Base-by-base conservation (phyloP, 1,140 invertebrate genomes). In the Latrodectus geometricus region DNA sequence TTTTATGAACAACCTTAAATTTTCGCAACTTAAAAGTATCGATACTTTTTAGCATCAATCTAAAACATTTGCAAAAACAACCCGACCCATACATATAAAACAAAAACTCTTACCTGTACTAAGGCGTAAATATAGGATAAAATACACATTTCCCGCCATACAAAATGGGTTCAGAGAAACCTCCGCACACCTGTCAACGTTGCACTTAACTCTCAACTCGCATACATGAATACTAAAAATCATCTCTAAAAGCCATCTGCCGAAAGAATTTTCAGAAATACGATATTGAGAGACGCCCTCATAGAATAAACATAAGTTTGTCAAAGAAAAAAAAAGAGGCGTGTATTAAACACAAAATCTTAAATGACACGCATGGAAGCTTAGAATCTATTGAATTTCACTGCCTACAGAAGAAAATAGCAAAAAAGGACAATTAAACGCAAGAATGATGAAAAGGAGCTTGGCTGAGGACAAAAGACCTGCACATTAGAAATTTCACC, bases 391-490 rank as follows among this genome's bases (percentile, higher is more conserved):
- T n/a, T 69, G 68, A 69, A 69, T 21, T 69, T 69, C 68, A 21
- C 20, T n/a, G 61, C 61, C 61, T 14, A 14, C n/a, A n/a, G 61
- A 12, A 65, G 50, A 61, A 61, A 61, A 61, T 61, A 61, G 54
- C 2, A 61, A 61, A 17, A 61, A 61, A 61, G 54, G 2, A 49
- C 66, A 80, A 80, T 80, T 70, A 80, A 80, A 80, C 66, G 65
- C 78, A 80, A 54, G 78, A 70, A 80, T 80, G 78, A 80, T 52
- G 50, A 66, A 78, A 12, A 80, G 68, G 20, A 20, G 9, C 68
- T n/a, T 69, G 17, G 17, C 14, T 69, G 14, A n/a, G 9, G 9
- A 69, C 17, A 69, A 69, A 69, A 23, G 9, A 11, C 21, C 11
- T 11, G 68, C 14, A n/a, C 68, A n/a, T 69, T 11, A 20, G 21